Evolutionary conservation across 2,113 vertebrate species (phyloP).

Genomic region (Tichodroma muraria): DNA sequence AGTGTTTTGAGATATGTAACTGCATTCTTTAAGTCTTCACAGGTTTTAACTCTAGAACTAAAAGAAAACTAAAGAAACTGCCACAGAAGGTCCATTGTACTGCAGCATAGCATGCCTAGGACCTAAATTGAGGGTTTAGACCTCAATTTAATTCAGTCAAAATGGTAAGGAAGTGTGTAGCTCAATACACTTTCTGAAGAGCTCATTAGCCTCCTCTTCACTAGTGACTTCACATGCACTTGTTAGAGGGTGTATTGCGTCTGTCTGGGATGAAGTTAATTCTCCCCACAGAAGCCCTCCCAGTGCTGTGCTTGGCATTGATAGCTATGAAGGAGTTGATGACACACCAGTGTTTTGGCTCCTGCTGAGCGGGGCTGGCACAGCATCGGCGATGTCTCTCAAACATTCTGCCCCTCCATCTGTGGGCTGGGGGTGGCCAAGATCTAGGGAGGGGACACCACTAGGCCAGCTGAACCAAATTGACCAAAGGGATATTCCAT

Average conservation of each 20-base stretch:
- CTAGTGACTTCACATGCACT: not conserved
- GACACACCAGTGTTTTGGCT: no score
- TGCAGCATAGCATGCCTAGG: not conserved
- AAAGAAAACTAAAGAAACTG: not conserved
- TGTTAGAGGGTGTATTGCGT: not conserved
- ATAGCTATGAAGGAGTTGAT: not conserved
- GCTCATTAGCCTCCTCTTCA: not conserved
- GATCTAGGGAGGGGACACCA: not conserved
- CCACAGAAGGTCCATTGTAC: not conserved
- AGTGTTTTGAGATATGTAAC: not conserved
- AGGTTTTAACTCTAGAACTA: not conserved
- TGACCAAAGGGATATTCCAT: not conserved
- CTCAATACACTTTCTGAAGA: not conserved
- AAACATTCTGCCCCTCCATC: not conserved
- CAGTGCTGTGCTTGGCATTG: not conserved
- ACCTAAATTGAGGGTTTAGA: not conserved
- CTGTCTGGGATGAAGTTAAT: not conserved
- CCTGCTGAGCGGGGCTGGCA: not conserved
- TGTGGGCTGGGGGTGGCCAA: not conserved
- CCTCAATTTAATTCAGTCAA: not conserved
- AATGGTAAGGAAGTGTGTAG: not conserved
- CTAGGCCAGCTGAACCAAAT: not conserved
- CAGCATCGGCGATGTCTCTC: rapidly evolving
- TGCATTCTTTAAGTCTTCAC: not conserved
- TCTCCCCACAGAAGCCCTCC: not conserved